These are phyloP conservation scores for Eupithecia insigniata DNA, from an alignment of 2,888 invertebrate species.

Conservation along the genomic window DNA sequence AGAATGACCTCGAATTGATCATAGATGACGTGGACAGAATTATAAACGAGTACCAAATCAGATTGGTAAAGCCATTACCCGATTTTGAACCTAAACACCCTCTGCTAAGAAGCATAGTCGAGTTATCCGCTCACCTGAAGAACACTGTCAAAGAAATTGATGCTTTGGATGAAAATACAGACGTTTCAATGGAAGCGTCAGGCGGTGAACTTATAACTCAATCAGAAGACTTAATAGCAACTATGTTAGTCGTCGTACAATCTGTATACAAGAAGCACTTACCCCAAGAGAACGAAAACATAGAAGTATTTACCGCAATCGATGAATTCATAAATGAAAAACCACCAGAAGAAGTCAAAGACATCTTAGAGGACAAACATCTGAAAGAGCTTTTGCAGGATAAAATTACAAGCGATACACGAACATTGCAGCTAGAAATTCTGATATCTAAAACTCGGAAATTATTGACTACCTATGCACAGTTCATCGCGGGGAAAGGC, in stretches of 20 bases:
- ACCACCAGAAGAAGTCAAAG: conserved; percentile 74
- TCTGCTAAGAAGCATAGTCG: conserved; percentile 61
- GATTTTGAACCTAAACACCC: conserved; percentile 63
- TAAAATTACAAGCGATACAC: conserved; percentile 85
- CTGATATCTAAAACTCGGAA: conserved; percentile 70
- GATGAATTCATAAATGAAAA: conserved; percentile 69
- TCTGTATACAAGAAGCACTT: conserved; percentile 77
- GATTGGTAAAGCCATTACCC: conserved; percentile 53
- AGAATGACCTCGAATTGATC: conserved; percentile 59
- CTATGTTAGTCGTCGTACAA: conserved; percentile 65
- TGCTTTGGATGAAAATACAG: conserved; percentile 54
- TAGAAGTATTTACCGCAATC: conserved; percentile 68
- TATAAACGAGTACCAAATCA: conserved; percentile 63
- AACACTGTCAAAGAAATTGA: conserved; percentile 55
- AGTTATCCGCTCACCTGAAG: conserved; percentile 61
- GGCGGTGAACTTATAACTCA: conserved; percentile 52
- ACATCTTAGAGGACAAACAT: conserved; percentile 85
- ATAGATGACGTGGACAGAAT: conserved; percentile 57
- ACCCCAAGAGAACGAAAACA: conserved; percentile 55
- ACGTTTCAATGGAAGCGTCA: conserved; percentile 57
- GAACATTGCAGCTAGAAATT: conserved; percentile 82
- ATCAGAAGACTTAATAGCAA: conserved; percentile 72
- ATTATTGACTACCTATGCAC: conserved; percentile 72
- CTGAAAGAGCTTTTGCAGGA: conserved; percentile 87
- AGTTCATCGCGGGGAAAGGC: conserved; percentile 62